phyloP scores from a whole-genome alignment of 2,113 vertebrate genomes.

The Apodemus sylvaticus region DNA sequence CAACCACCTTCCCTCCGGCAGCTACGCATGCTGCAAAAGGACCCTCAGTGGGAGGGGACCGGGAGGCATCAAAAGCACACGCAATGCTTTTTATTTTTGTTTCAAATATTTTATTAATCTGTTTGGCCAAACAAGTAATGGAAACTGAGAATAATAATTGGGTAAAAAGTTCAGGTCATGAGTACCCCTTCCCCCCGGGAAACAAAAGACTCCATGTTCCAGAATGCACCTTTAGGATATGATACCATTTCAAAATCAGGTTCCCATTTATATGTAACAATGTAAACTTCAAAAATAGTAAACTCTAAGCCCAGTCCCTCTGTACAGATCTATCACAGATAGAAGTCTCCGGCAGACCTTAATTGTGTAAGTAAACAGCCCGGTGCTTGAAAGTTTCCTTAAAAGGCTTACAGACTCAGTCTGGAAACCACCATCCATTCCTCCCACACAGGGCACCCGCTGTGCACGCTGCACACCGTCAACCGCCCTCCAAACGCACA shows the following conservation, averaged over 20 bases:
- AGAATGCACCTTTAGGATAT: constrained; percentile 84
- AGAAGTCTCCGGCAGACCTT: constrained; percentile 89
- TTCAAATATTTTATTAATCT: constrained; percentile 86
- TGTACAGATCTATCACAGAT: constrained; percentile 89
- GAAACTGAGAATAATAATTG: constrained; percentile 85
- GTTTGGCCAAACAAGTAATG: constrained; percentile 88
- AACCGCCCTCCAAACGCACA: constrained; percentile 20
- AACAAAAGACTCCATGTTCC: constrained; percentile 82
- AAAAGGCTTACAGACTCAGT: constrained; percentile 85
- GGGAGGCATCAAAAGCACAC: background rate
- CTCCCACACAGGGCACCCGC: constrained; percentile 61
- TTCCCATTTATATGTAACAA: constrained; percentile 87
- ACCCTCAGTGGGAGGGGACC: background rate
- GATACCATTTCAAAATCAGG: constrained; percentile 87
- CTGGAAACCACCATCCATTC: constrained; percentile 81
- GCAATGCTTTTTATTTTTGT: constrained; percentile 45
- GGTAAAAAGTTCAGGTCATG: constrained; percentile 87
- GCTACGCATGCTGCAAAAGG: background rate
- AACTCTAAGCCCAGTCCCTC: constrained; percentile 85
- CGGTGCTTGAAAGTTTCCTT: constrained; percentile 87
- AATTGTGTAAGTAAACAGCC: constrained; percentile 85
- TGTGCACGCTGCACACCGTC: constrained; percentile 61
- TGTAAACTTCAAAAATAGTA: constrained; percentile 92
- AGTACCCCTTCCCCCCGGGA: constrained; percentile 80
- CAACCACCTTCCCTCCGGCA: background rate